Base-by-base conservation (phyloP, 2,888 invertebrate species). In the Thyatira batis region DNA sequence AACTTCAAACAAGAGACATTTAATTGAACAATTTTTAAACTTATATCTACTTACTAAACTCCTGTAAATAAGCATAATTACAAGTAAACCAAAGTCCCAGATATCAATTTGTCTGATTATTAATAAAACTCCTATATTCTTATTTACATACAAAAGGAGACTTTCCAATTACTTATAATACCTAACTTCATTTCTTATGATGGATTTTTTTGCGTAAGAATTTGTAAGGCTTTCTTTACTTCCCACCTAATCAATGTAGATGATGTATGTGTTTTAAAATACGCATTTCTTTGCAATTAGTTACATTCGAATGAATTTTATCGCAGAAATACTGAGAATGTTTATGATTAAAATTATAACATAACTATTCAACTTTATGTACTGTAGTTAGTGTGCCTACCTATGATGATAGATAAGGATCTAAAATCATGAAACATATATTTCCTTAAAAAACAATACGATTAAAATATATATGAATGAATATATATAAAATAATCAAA, bases 11-110 rank as follows among this genome's bases (percentile, higher is more conserved):
- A 49, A 49, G 27, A 52, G 17, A 48, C 27, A 52, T 45, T 50
- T 51, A 49, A 52, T 52, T 52, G 27, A 48, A 49, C 43, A 30
- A 44, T 53, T 48, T 48, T 48, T 17, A 13, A 20, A 17, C 9
- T 13, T 13, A 23, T 23, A 23, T 23, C 23, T 23, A 6, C 27
- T 27, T 9, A 27, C 6, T 27, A 5, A 27, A 27, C 8, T 3
- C 3, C 9, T 27, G 27, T 27, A 27, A 27, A 27, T 27, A 27
- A 27, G 10, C 6, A 27, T 27, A 27, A 9, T 27, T 27, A 27
- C n/a, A n/a, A n/a, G n/a, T n/a, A n/a, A n/a, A n/a, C n/a, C n/a
- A n/a, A n/a, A n/a, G n/a, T n/a, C n/a, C n/a, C n/a, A n/a, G n/a
- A n/a, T n/a, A n/a, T n/a, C n/a, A n/a, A n/a, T n/a, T n/a, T n/a